These are phyloP conservation scores for Melanocharis versteri DNA, from an alignment of 2,113 vertebrate species.

Conservation along the genomic window DNA sequence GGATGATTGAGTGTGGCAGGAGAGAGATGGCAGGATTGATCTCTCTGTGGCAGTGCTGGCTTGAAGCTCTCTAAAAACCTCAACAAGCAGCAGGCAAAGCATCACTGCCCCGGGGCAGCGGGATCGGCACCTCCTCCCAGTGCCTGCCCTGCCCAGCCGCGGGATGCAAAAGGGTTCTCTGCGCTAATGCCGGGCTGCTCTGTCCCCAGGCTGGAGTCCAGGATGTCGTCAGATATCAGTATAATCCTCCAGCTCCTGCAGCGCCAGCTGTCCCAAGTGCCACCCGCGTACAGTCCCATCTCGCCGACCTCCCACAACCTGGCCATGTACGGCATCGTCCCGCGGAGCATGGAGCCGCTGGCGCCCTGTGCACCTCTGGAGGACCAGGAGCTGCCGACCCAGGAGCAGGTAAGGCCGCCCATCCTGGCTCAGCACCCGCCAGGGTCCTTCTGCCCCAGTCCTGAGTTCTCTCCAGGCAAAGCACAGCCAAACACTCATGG, in stretches of 20 bases:
- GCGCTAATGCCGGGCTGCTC: not conserved
- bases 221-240: constrained; percentile 89
- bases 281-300: constrained; percentile 82
- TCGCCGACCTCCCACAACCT: constrained; percentile 72
- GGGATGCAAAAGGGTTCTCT: not conserved
- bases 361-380: constrained; percentile 9
- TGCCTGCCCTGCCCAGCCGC: not conserved
- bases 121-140: not conserved
- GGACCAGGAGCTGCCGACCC: constrained; percentile 35
- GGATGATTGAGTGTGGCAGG: not conserved
- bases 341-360: constrained; percentile 59
- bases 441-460: not conserved
- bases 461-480: not conserved
- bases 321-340: constrained; percentile 71
- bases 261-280: constrained; percentile 84
- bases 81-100: not conserved
- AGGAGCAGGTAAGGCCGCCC: constrained; percentile 72
- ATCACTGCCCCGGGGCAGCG: not conserved
- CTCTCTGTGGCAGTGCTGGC: not conserved
- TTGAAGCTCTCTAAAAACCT: not conserved
- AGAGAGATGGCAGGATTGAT: not conserved
- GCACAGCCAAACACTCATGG: fast-evolving
- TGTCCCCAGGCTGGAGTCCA: constrained; percentile 85
- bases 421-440: fast-evolving
- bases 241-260: constrained; percentile 93